These are phyloP conservation scores for Nyctibius grandis DNA, from an alignment of 2,797 vertebrate species.

Conservation along the genomic window DNA sequence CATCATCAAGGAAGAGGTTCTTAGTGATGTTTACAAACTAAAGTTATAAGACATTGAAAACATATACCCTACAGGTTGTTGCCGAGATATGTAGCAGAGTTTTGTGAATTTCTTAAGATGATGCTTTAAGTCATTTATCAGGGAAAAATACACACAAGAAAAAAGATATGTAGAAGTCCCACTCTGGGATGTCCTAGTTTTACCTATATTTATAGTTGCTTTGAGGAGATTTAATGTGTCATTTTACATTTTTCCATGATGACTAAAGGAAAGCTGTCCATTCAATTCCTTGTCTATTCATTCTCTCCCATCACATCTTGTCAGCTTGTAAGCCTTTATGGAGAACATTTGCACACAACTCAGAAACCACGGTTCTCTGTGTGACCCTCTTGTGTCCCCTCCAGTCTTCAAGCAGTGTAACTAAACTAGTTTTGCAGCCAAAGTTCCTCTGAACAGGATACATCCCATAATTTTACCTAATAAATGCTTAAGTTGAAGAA, in stretches of 20 bases:
- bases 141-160: neutral
- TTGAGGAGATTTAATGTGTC: neutral
- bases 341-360: neutral
- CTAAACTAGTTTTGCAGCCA: neutral
- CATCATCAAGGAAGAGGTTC: fast-evolving
- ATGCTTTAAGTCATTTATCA: neutral
- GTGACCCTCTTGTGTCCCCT: neutral
- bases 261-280: neutral
- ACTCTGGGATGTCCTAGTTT: neutral
- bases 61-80: neutral
- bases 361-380: neutral
- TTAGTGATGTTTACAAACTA: neutral
- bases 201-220: neutral
- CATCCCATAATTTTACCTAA: neutral
- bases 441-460: neutral
- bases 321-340: neutral
- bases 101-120: neutral
- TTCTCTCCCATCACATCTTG: neutral
- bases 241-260: neutral
- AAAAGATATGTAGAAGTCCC: neutral
- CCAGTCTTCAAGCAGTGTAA: neutral
- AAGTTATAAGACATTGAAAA: neutral
- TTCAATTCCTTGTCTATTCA: neutral
- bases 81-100: neutral
- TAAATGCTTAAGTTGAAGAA: neutral